Base-by-base conservation (phyloP, 2,113 vertebrate species). In the Cyphomyrus plagiostoma region DNA sequence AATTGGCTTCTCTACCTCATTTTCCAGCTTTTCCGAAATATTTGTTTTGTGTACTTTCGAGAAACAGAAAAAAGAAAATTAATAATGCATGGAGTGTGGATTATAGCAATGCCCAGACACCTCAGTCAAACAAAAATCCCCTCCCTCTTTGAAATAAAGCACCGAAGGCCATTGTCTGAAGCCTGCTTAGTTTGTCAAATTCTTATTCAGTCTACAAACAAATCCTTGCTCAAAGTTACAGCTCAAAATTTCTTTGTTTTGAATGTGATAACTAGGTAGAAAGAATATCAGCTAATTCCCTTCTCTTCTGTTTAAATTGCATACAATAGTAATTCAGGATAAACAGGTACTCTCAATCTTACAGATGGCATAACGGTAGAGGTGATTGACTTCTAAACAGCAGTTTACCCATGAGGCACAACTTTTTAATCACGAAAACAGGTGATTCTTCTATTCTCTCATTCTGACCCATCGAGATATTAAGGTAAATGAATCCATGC, bases 21-120 rank as follows among this genome's bases (percentile, higher is more conserved):
- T 86, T 70, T 80, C 56, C 42, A 53, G 52, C 80, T 89, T 49
- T 89, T 82, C 49, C 74, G 39, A 80, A 89, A 83, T 30, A 45
- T 53, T 26, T 52, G 26, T 89, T 89, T 53, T 84, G 77, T 82
- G 46, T 84, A 56, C 50, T 89, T 53, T 45, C 17, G 88, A 80
- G 66, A 26, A n/a, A 86, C 9, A 70, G 30, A 77, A 15, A 56
- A 87, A 88, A 56, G 87, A 88, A 45, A 46, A 88, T 90, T 90
- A 90, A 90, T 90, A 87, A 87, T 87, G 58, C 85, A 90, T 90
- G 89, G 6, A 39, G 30, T 77, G 58, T 77, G 58, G 17, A 53
- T 77, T 87, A 58, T 30, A 87, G 53, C 45, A 30, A 48, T 86
- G 53, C 46, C 30, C 50, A 84, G 23, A 83, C 39, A 84, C 80